Conservation (phyloP, 2,888 invertebrate genomes). For the Limnephilus rhombicus region DNA sequence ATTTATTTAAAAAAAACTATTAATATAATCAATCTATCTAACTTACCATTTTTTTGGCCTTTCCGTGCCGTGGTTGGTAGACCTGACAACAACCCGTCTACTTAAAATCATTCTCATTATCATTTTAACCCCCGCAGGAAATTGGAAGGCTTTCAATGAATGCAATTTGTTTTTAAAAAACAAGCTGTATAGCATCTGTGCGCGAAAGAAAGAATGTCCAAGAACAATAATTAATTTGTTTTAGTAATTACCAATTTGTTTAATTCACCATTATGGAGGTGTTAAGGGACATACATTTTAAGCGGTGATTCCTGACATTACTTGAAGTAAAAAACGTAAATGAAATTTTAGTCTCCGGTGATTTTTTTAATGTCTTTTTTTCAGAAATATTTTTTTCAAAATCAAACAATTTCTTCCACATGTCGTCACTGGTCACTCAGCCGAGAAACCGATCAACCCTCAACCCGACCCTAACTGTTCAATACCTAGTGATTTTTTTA, state of each 20-base stretch:
- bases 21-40: neutral
- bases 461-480: too few relatives aligned
- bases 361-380: too few relatives aligned
- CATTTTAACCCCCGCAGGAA: neutral
- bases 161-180: neutral
- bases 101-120: neutral
- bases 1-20: neutral
- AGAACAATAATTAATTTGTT: neutral
- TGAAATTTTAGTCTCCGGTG: too few relatives aligned
- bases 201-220: neutral
- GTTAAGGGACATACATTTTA: too few relatives aligned
- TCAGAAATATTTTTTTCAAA: too few relatives aligned
- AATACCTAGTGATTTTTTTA: too few relatives aligned
- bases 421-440: too few relatives aligned
- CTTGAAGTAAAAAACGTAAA: too few relatives aligned
- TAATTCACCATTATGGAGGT: neutral
- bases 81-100: neutral
- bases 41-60: slow-evolving; percentile 1
- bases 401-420: too few relatives aligned
- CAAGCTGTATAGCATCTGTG: neutral
- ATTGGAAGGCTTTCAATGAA: neutral
- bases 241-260: neutral
- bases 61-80: neutral
- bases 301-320: too few relatives aligned
- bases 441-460: too few relatives aligned